phyloP scores from a whole-genome alignment of 2,888 invertebrate genomes.

The Brenthis daphne region DNA sequence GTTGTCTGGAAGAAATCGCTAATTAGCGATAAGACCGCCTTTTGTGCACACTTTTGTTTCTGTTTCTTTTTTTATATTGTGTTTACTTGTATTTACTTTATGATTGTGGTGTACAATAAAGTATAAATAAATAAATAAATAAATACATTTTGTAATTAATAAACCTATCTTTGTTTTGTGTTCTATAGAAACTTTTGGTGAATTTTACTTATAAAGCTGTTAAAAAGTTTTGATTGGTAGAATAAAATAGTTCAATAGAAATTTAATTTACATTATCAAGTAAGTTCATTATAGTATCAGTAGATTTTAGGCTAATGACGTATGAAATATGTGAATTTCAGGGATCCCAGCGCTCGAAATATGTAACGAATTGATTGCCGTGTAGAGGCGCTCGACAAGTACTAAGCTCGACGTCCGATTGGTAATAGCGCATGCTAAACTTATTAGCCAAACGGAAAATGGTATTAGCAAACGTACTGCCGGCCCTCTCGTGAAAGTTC shows the following conservation, averaged over 20 bases:
- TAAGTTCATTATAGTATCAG: not conserved
- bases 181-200: not conserved
- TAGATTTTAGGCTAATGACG: not conserved
- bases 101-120: too few relatives aligned
- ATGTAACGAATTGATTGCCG: slow-evolving; percentile 78
- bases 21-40: too few relatives aligned
- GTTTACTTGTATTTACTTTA: too few relatives aligned
- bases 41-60: too few relatives aligned
- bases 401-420: slow-evolving; percentile 73
- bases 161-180: not conserved
- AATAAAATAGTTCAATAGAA: not conserved
- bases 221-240: too few relatives aligned
- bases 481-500: slow-evolving; percentile 66
- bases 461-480: slow-evolving; percentile 74
- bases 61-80: too few relatives aligned
- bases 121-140: too few relatives aligned
- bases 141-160: slow-evolving; percentile 7
- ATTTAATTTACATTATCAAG: not conserved
- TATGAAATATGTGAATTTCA: slow-evolving; percentile 55
- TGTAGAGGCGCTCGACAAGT: slow-evolving; percentile 65
- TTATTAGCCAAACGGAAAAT: slow-evolving; percentile 81
- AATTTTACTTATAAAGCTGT: not conserved
- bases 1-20: too few relatives aligned
- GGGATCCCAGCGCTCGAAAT: slow-evolving; percentile 77
- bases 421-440: slow-evolving; percentile 81